Percentiles rank a stretch among this genome's conserved stretches.
Conservation (phyloP, 2,797 vertebrate genomes). For the Mionectes olivaceus region DNA sequence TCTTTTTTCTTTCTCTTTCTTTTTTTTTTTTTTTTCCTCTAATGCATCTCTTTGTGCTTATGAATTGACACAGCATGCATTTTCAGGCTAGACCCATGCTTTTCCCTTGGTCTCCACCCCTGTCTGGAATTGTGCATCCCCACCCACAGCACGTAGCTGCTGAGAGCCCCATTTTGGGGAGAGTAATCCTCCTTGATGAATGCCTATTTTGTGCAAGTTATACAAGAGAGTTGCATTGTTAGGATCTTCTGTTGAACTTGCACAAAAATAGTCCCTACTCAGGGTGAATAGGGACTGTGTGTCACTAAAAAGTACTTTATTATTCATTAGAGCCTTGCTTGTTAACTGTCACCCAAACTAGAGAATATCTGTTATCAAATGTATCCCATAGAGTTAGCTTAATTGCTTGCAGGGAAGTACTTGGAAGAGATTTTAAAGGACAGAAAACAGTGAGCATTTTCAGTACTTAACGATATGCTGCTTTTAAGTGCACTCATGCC, state of each 20-base stretch:
- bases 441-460: slow-evolving; percentile 73
- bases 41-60: slow-evolving; percentile 43
- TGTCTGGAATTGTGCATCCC: slow-evolving; percentile 74
- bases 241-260: slow-evolving; percentile 72
- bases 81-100: slow-evolving; percentile 68
- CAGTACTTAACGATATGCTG: slow-evolving; percentile 69
- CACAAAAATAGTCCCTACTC: slow-evolving; percentile 76
- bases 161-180: slow-evolving; percentile 65
- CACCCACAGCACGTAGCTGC: slow-evolving; percentile 73
- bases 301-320: slow-evolving; percentile 73
- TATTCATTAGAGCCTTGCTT: slow-evolving; percentile 72
- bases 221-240: slow-evolving; percentile 78
- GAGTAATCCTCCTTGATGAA: slow-evolving; percentile 76
- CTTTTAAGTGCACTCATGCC: slow-evolving; percentile 74
- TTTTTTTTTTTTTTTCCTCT: accelerated
- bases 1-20: accelerated
- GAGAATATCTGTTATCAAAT: slow-evolving; percentile 77
- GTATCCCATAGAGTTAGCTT: slow-evolving; percentile 66
- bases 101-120: slow-evolving; percentile 75
- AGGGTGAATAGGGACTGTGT: slow-evolving; percentile 73
- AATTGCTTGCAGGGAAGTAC: slow-evolving; percentile 71
- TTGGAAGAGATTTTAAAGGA: slow-evolving; percentile 73
- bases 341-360: slow-evolving; percentile 68
- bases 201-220: slow-evolving; percentile 78
- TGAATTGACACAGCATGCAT: slow-evolving; percentile 64